A percentile compares a stretch with the other conserved stretches of the same genome.
Evolutionary conservation across 2,113 vertebrate genomes (phyloP).

Genomic region (Pseudopipra pipra): DNA sequence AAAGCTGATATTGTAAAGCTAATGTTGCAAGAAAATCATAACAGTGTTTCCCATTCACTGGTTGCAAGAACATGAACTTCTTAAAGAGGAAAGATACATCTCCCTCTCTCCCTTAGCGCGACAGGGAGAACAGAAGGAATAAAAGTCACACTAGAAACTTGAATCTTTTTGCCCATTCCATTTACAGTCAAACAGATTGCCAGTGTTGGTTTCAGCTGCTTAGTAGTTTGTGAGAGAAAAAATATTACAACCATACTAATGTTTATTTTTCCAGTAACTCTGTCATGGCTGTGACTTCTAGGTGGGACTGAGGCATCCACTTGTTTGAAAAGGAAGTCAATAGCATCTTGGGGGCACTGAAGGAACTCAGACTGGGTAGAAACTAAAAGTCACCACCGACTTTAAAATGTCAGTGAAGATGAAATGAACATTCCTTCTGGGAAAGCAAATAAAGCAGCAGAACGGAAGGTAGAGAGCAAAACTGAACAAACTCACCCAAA

Average conservation of each 20-base stretch:
- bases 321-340: neutral
- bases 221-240: neutral
- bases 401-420: constrained; percentile 32
- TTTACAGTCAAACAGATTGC: neutral
- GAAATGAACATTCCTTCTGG: neutral
- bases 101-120: neutral
- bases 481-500: neutral
- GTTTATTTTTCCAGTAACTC: neutral
- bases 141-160: neutral
- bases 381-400: constrained; percentile 29
- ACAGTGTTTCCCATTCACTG: neutral
- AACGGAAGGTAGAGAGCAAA: neutral
- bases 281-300: neutral
- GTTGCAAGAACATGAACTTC: neutral
- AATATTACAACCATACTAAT: neutral
- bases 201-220: neutral
- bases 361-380: neutral
- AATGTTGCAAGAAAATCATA: neutral
- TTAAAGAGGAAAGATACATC: neutral
- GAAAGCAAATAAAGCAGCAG: neutral
- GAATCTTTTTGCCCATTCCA: neutral
- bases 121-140: neutral
- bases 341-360: neutral
- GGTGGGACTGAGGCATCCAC: neutral
- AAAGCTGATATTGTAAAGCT: neutral